phyloP scores from a whole-genome alignment of 2,888 invertebrate genomes.

The Malthinus seriepunctatus region DNA sequence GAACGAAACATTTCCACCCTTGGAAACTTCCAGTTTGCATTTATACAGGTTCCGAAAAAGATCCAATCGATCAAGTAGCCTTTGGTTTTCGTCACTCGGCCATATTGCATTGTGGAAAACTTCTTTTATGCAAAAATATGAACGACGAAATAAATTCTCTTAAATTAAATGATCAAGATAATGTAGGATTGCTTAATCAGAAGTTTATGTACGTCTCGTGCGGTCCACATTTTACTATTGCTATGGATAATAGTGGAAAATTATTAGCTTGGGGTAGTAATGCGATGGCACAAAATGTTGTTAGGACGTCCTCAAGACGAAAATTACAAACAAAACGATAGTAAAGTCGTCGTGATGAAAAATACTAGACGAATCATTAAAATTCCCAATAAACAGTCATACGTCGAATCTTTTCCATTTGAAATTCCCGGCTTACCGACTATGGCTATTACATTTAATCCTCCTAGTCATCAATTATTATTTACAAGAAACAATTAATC shows the following conservation, averaged over 20 bases:
- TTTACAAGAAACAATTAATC: slow-evolving; percentile 40
- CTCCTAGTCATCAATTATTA: slow-evolving; percentile 45
- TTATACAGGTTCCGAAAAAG: slow-evolving; percentile 42
- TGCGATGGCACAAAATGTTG: slow-evolving; percentile 62
- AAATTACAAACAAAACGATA: slow-evolving; percentile 61
- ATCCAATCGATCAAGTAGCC: slow-evolving; percentile 47
- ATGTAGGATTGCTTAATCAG: slow-evolving; percentile 43
- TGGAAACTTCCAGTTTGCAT: slow-evolving; percentile 51
- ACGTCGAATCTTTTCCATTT: slow-evolving; percentile 47
- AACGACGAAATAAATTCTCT: slow-evolving; percentile 88
- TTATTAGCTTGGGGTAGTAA: slow-evolving; percentile 79
- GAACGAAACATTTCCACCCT: slow-evolving; percentile 41
- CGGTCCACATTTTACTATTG: slow-evolving; percentile 80
- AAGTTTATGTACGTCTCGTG: slow-evolving; percentile 61
- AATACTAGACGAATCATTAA: slow-evolving; percentile 74
- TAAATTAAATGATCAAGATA: slow-evolving; percentile 52
- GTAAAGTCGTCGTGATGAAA: slow-evolving; percentile 67
- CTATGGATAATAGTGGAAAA: slow-evolving; percentile 66
- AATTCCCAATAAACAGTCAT: slow-evolving; percentile 58
- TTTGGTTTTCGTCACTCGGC: slow-evolving; percentile 83
- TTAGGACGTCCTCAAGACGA: slow-evolving; percentile 61
- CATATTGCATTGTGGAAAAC: slow-evolving; percentile 48
- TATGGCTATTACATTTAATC: slow-evolving; percentile 51
- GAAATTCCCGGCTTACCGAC: slow-evolving; percentile 53
- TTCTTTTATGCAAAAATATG: slow-evolving; percentile 82